Conservation (phyloP, 2,797 vertebrate species). For the Cephalopachus bancanus region DNA sequence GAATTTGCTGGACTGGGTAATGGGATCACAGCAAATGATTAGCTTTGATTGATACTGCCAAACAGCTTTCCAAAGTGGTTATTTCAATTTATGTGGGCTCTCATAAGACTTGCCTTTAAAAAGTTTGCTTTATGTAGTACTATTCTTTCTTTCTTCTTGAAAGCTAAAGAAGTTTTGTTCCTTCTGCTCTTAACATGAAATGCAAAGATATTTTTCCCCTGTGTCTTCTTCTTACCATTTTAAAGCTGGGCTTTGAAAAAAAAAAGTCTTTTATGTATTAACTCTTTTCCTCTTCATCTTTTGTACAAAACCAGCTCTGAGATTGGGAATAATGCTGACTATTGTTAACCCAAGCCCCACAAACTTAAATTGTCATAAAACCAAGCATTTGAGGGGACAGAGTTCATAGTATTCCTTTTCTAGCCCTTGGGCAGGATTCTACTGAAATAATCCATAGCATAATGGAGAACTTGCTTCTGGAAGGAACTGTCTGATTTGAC, state of each 20-base stretch:
- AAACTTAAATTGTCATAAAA: constrained; percentile 41
- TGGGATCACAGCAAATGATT: background rate
- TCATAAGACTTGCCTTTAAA: constrained; percentile 5
- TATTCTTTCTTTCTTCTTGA: constrained; percentile 61
- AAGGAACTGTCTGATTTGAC: constrained; percentile 2
- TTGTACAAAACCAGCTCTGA: constrained; percentile 48
- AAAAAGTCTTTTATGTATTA: background rate
- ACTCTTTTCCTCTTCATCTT: constrained; percentile 40
- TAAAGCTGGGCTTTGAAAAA: constrained; percentile 19
- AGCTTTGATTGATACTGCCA: background rate
- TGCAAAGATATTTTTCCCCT: background rate
- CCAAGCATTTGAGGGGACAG: background rate
- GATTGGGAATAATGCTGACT: constrained; percentile 28
- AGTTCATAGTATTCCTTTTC: background rate
- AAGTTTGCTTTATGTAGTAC: background rate
- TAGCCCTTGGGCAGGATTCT: background rate
- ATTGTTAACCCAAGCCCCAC: background rate
- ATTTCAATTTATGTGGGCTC: constrained; percentile 8
- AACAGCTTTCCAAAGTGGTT: constrained; percentile 36
- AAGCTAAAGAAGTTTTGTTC: background rate
- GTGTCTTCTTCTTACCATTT: constrained; percentile 34
- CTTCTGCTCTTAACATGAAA: constrained; percentile 35
- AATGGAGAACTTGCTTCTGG: background rate
- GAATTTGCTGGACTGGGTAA: constrained; percentile 21
- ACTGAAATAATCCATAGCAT: background rate